Conservation (phyloP, 2,113 vertebrate species). For the Vidua chalybeata region DNA sequence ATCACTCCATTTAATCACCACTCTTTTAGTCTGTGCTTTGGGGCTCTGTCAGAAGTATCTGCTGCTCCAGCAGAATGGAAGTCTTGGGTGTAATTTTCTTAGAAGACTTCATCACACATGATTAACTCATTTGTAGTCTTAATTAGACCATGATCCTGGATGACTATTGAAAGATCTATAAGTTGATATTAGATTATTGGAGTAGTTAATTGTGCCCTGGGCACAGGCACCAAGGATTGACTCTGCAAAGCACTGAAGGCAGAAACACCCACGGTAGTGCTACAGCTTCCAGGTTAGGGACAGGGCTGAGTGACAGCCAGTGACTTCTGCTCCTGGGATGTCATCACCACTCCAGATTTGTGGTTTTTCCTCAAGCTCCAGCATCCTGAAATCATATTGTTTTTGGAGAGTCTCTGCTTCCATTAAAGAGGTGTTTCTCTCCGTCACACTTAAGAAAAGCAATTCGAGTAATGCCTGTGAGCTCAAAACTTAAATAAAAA, state of each 20-base stretch:
- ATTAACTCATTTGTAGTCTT: slow-evolving; percentile 27
- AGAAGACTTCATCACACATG: not conserved
- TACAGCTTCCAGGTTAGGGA: not conserved
- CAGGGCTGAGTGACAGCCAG: not conserved
- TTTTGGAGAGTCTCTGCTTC: not conserved
- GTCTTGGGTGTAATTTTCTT: not conserved
- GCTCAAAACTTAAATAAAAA: not conserved
- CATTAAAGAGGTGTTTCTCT: not conserved
- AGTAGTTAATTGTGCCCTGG: slow-evolving; percentile 15
- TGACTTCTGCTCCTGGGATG: not conserved
- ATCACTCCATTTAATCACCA: not conserved
- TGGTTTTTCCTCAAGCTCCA: not conserved
- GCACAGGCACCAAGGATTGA: not conserved
- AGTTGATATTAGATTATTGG: slow-evolving; percentile 43
- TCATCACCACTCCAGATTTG: not conserved
- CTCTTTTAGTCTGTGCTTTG: not conserved
- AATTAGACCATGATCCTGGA: slow-evolving; percentile 27
- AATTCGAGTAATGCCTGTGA: not conserved
- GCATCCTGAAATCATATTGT: not conserved
- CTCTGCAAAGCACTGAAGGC: not conserved
- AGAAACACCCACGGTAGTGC: not conserved
- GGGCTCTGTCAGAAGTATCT: not conserved
- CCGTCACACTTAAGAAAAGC: not conserved
- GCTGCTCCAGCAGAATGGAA: not conserved
- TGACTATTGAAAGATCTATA: slow-evolving; percentile 21